A percentile compares a stretch with the other conserved stretches of the same genome.
Conservation (phyloP, 2,888 invertebrate species). For the Chelonus formosanus region DNA sequence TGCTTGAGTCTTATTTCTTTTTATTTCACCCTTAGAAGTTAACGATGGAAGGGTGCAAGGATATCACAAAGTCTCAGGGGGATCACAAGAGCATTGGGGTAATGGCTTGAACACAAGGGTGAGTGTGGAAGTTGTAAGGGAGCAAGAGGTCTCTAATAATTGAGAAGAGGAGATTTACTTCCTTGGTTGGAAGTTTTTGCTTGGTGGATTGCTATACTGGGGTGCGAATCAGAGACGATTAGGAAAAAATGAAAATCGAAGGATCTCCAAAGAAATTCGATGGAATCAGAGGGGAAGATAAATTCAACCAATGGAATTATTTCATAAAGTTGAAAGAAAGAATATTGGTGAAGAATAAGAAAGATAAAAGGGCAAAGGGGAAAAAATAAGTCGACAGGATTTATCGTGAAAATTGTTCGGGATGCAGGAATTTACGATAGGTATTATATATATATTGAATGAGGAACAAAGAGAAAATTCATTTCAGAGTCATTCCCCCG, state of each 20-base stretch:
- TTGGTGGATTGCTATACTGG: constrained; percentile 40
- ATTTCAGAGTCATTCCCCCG: constrained; percentile 2
- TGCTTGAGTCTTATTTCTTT: constrained; percentile 1
- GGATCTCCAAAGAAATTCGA: constrained; percentile 33
- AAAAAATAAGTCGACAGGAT: constrained; percentile 2
- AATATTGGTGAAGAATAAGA: constrained; percentile 35
- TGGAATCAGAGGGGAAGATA: constrained; percentile 16
- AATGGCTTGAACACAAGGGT: constrained; percentile 33
- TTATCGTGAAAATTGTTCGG: constrained; percentile 27
- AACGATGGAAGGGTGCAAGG: constrained; percentile 8
- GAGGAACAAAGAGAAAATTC: neutral
- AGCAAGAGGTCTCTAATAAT: constrained; percentile 54
- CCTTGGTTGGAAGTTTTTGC: constrained; percentile 43
- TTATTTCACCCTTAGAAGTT: constrained; percentile 17
- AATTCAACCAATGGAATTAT: constrained; percentile 24
- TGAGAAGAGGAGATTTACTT: constrained; percentile 63
- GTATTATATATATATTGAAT: constrained; percentile 1
- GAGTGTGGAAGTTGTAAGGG: neutral
- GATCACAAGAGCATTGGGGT: constrained; percentile 32
- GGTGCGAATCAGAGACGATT: constrained; percentile 46
- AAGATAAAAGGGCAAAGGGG: too few relatives aligned
- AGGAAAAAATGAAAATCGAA: constrained; percentile 42
- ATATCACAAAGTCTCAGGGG: constrained; percentile 21
- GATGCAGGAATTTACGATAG: neutral
- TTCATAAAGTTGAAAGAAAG: constrained; percentile 33